Conservation (phyloP, 2,113 vertebrate species). For the Axis porcinus region DNA sequence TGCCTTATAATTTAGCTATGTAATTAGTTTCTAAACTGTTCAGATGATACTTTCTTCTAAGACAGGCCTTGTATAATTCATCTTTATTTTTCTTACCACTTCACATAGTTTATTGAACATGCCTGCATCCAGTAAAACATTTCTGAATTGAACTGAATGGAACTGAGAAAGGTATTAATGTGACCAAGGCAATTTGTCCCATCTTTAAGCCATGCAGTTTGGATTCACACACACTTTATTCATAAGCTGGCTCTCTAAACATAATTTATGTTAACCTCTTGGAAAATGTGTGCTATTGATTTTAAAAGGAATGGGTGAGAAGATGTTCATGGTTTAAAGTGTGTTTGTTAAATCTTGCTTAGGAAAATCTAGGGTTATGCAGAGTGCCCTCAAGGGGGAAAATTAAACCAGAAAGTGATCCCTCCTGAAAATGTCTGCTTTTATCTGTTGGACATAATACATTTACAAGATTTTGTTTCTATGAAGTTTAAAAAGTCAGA, state of each 20-base stretch:
- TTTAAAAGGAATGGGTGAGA: background rate
- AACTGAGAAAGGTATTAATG: background rate
- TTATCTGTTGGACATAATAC: conserved; percentile 14
- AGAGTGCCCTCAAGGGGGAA: background rate
- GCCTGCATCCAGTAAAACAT: background rate
- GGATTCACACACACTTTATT: background rate
- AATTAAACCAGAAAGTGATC: background rate
- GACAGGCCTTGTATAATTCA: background rate
- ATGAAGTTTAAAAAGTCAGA: background rate
- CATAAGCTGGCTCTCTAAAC: background rate
- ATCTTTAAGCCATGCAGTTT: background rate
- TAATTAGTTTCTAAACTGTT: background rate
- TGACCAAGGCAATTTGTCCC: background rate
- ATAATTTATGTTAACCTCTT: background rate
- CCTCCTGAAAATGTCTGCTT: background rate
- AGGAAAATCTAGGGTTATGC: background rate
- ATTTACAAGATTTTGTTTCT: background rate
- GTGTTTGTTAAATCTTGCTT: background rate
- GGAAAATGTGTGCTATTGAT: background rate
- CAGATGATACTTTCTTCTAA: background rate
- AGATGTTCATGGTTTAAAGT: background rate
- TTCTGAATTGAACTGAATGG: background rate
- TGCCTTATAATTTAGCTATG: background rate
- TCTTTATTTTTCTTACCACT: background rate
- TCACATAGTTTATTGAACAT: background rate